These are phyloP conservation scores for Vanacampus margaritifer DNA, from an alignment of 2,113 vertebrate species.

Conservation along the genomic window DNA sequence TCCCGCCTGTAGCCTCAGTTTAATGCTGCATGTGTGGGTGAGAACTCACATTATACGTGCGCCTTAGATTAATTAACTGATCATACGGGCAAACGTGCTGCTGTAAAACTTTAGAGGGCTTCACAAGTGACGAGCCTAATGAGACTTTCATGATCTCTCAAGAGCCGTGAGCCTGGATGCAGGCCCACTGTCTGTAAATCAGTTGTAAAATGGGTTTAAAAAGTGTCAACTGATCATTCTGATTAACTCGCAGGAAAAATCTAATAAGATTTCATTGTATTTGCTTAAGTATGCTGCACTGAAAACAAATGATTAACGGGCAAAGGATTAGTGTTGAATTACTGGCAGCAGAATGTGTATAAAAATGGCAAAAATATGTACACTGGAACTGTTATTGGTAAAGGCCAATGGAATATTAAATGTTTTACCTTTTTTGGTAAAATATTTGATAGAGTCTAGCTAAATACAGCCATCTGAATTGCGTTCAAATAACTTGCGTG, in stretches of 20 bases:
- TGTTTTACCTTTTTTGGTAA: neutral
- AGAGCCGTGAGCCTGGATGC: slow-evolving; percentile 48
- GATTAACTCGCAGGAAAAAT: neutral
- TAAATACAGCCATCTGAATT: neutral
- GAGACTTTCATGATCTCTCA: slow-evolving; percentile 62
- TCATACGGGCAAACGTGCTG: slow-evolving; percentile 61
- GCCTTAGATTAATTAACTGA: slow-evolving; percentile 63
- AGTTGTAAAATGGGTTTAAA: neutral
- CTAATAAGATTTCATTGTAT: neutral
- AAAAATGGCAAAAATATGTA: neutral
- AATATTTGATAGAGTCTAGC: neutral
- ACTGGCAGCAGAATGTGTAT: neutral
- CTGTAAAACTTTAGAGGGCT: slow-evolving; percentile 57
- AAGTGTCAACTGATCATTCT: neutral
- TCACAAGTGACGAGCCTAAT: slow-evolving; percentile 63
- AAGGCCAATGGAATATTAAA: neutral
- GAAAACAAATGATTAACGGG: neutral
- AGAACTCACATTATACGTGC: slow-evolving; percentile 60
- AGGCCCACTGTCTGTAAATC: slow-evolving; percentile 13
- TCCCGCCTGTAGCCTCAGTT: slow-evolving; percentile 30
- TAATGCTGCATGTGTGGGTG: slow-evolving; percentile 44
- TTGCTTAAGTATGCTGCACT: neutral
- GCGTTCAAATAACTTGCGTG: neutral
- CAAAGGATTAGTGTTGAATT: neutral
- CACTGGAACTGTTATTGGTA: neutral